These are phyloP conservation scores for Hipposideros armiger DNA, from an alignment of 2,113 vertebrate genomes.

Conservation along the genomic window DNA sequence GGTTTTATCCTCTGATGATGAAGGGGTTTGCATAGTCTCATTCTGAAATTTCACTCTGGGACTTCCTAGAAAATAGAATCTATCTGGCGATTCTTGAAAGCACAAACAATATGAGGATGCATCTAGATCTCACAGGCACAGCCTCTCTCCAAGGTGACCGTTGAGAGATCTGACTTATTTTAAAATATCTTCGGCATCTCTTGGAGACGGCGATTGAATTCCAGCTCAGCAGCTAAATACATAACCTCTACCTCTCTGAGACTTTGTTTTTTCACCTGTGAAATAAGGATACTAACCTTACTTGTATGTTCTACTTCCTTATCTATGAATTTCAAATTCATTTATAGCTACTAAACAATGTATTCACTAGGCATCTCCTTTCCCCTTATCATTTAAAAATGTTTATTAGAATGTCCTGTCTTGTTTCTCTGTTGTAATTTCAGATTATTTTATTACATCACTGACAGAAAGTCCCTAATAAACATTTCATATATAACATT, in stretches of 20 bases:
- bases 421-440: not conserved
- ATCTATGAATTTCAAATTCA: not conserved
- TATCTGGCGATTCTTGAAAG: not conserved
- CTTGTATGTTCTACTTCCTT: not conserved
- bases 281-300: not conserved
- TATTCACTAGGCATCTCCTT: not conserved
- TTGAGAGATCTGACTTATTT: not conserved
- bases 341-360: not conserved
- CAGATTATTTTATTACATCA: not conserved
- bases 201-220: not conserved
- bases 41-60: not conserved
- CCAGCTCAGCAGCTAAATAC: not conserved
- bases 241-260: not conserved
- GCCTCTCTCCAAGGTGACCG: not conserved
- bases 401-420: not conserved
- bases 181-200: not conserved
- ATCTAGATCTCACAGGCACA: not conserved
- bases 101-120: not conserved
- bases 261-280: not conserved
- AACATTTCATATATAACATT: not conserved
- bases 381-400: not conserved
- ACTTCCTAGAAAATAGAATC: not conserved
- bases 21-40: not conserved
- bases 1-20: not conserved
- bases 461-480: not conserved